Conservation (phyloP, 2,113 vertebrate species). For the Chaetura pelagica region DNA sequence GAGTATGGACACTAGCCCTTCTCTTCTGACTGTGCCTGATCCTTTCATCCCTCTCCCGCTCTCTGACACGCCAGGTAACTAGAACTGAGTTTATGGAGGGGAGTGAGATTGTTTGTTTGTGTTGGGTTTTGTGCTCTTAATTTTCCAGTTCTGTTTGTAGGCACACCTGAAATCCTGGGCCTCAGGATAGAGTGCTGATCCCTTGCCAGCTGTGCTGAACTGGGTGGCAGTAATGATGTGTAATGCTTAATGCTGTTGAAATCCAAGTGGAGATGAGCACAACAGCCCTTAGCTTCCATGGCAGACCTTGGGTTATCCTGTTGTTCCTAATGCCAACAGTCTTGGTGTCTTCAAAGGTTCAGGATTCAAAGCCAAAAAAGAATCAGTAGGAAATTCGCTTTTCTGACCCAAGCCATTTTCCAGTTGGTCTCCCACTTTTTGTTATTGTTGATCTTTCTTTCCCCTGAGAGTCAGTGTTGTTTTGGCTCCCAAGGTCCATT, state of each 20-base stretch:
- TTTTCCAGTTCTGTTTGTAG: neutral
- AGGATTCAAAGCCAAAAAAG: neutral
- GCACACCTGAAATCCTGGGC: neutral
- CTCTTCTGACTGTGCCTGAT: conserved; percentile 85
- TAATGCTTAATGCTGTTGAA: fast-evolving
- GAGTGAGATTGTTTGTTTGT: too few relatives aligned
- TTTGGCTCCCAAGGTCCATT: neutral
- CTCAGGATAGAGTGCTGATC: neutral
- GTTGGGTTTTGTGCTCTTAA: neutral
- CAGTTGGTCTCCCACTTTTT: neutral
- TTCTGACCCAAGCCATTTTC: neutral
- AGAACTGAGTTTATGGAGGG: neutral
- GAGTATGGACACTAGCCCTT: conserved; percentile 79
- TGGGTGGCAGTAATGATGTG: neutral
- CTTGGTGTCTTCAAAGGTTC: neutral
- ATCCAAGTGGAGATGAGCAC: neutral
- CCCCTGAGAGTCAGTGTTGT: neutral
- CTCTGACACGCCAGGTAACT: conserved; percentile 88
- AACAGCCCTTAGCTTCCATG: neutral
- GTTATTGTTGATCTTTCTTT: neutral
- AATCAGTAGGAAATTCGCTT: neutral
- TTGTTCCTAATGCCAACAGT: neutral
- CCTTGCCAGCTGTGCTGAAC: neutral
- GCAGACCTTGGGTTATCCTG: fast-evolving
- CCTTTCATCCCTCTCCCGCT: conserved; percentile 85